phyloP scores from a whole-genome alignment of 2,888 invertebrate species.

The Tillus elongatus region DNA sequence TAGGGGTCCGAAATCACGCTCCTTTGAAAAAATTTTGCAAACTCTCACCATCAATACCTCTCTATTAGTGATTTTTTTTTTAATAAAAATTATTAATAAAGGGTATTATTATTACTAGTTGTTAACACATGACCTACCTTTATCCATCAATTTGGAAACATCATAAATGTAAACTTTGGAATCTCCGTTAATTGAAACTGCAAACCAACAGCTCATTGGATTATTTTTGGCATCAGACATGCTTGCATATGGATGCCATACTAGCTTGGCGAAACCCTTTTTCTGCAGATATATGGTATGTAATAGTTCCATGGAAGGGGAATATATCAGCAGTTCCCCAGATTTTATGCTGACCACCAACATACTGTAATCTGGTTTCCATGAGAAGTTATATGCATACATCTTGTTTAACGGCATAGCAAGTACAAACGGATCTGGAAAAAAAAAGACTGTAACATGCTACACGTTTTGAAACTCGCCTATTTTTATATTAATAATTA shows the following conservation, averaged over 20 bases:
- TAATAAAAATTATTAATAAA: neutral
- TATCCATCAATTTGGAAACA: slow-evolving; percentile 14
- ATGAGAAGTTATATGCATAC: slow-evolving; percentile 47
- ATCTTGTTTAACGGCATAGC: too few relatives aligned
- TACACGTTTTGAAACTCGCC: too few relatives aligned
- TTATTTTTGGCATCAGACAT: neutral
- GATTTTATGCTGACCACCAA: slow-evolving; percentile 54
- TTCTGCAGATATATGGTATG: slow-evolving; percentile 44
- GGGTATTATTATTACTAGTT: neutral
- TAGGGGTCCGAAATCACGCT: too few relatives aligned
- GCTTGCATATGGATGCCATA: slow-evolving; percentile 62
- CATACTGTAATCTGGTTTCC: slow-evolving; percentile 51
- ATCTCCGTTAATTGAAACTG: slow-evolving; percentile 49
- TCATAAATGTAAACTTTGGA: slow-evolving; percentile 47
- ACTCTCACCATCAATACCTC: too few relatives aligned
- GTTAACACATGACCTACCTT: slow-evolving; percentile 6
- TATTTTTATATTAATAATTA: too few relatives aligned
- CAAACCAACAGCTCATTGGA: slow-evolving; percentile 15
- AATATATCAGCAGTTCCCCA: slow-evolving; percentile 45
- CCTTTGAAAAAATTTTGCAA: too few relatives aligned
- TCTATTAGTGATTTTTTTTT: too few relatives aligned
- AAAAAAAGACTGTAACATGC: too few relatives aligned
- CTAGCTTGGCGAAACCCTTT: slow-evolving; percentile 55
- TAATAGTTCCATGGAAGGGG: slow-evolving; percentile 23
- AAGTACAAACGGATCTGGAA: too few relatives aligned